Conservation (phyloP, 1,140 invertebrate genomes). For the Oedothorax gibbosus region DNA sequence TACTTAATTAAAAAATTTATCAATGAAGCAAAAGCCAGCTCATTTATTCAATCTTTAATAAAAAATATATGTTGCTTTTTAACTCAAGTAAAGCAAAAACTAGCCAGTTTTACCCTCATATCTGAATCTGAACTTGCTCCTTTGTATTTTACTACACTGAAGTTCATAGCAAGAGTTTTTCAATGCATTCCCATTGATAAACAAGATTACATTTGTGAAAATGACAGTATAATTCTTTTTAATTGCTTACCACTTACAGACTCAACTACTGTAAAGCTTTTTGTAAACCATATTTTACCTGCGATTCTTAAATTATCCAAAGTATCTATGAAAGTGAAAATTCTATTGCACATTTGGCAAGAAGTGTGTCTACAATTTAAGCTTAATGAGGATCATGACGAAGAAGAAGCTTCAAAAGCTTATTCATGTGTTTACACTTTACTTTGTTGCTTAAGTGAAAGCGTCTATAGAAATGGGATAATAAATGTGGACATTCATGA, state of each 20-base stretch:
- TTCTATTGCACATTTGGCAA: conserved; percentile 10
- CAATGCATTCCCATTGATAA: neutral
- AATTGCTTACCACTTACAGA: conserved; percentile 22
- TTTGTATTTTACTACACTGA: conserved; percentile 1
- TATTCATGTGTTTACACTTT: conserved; percentile 7
- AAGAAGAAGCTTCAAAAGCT: neutral
- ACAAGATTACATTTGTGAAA: neutral
- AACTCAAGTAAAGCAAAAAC: neutral
- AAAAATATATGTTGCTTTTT: conserved; percentile 14
- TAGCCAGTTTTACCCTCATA: too few species aligned
- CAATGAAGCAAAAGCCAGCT: neutral
- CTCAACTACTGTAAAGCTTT: conserved; percentile 6
- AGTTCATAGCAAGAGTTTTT: conserved; percentile 1
- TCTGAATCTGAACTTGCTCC: neutral
- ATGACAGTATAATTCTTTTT: neutral
- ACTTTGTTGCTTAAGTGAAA: neutral
- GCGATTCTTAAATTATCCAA: neutral
- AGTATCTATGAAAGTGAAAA: neutral
- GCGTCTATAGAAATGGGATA: neutral
- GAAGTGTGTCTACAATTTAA: conserved; percentile 1
- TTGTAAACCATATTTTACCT: conserved; percentile 23
- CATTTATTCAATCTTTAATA: neutral
- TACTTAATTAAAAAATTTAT: conserved; percentile 10
- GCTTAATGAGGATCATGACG: neutral
- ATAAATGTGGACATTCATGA: neutral